phyloP scores from a whole-genome alignment of 2,797 vertebrate genomes.

The Dromococcyx pavoninus region DNA sequence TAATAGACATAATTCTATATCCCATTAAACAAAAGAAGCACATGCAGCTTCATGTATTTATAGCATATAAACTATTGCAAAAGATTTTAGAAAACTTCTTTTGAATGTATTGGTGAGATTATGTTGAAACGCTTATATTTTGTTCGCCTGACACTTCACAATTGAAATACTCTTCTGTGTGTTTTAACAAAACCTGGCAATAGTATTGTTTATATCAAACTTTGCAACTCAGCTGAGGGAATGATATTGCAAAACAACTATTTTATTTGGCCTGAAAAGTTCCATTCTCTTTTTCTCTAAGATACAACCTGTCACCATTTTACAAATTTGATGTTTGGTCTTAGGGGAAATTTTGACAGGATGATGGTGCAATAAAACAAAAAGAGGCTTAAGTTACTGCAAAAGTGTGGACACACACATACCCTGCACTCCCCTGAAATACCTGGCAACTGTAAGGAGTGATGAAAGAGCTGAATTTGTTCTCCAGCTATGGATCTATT shows the following conservation, averaged over 20 bases:
- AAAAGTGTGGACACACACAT: not conserved
- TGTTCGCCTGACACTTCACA: not conserved
- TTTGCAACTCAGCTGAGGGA: not conserved
- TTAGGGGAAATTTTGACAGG: not conserved
- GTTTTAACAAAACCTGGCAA: not conserved
- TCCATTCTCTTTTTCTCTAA: not conserved
- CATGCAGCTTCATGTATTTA: not conserved
- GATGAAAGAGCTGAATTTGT: not conserved
- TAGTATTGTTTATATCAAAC: not conserved
- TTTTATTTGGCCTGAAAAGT: not conserved
- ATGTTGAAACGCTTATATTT: not conserved
- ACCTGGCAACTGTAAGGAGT: not conserved
- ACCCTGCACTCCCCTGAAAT: fast-evolving
- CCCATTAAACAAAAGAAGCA: not conserved
- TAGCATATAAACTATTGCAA: not conserved
- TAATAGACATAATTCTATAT: not conserved
- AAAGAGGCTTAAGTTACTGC: not conserved
- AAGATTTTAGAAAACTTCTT: not conserved
- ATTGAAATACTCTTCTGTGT: not conserved
- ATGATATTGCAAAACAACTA: not conserved
- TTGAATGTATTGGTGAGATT: fast-evolving
- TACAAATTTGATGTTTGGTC: not conserved
- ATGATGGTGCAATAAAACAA: not conserved
- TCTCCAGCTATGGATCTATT: not conserved
- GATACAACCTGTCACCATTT: not conserved